Base-by-base conservation (phyloP, 2,113 vertebrate species). In the Panthera leo region DNA sequence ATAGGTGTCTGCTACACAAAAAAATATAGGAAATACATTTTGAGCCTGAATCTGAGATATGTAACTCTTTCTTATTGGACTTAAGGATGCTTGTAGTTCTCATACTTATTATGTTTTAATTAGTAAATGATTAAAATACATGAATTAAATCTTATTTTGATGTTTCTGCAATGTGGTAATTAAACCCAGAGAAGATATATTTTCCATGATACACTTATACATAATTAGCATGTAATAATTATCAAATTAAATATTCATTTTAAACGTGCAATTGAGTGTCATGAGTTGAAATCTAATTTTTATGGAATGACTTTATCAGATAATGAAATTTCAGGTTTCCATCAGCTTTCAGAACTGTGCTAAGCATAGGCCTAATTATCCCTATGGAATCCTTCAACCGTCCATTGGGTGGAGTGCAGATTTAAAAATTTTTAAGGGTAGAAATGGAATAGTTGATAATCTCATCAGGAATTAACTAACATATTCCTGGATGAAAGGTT, bases 181-280 rank as follows among this genome's bases (percentile, higher is more conserved):
- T 98, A 98, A 98, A 98, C 96, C 96, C 97, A 97, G 82, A 97
- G 94, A 98, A 98, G 98, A 98, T 97, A 97, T 96, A 98, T 97
- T 98, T 98, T 98, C 97, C 97, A 98, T 98, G 98, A 98, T 97
- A 98, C 84, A 98, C 97, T 98, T 98, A 84, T 85, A 98, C 97
- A 97, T 98, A 98, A 98, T 98, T 98, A 98, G 88, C 87, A 96
- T 98, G 91, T 98, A 98, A 98, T 99, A 98, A 98, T 97, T 98
- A 97, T 98, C 96, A 97, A 98, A 98, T 98, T 99, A 98, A 98
- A 97, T 97, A 95, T 95, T 98, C 98, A 98, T 97, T 98, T 98
- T 95, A 98, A 94, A 89, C 96, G 94, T 98, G 71, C 97, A 98
- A 98, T 98, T 98, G 97, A 98, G 92, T 98, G 97, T 98, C 98